Evolutionary conservation across 2,888 invertebrate species (phyloP).

Genomic region (Eupeodes luniger): DNA sequence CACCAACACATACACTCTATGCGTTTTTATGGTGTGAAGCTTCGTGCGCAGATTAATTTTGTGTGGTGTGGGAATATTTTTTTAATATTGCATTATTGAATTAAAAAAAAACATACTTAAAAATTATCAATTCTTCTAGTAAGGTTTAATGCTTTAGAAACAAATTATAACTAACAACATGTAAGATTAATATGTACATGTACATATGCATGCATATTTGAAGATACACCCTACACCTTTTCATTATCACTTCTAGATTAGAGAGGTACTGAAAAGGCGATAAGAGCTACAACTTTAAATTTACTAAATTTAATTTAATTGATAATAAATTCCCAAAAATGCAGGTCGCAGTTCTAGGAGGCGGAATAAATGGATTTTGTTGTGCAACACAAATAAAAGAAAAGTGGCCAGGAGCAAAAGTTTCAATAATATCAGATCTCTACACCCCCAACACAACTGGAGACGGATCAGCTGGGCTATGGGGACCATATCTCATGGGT

Average conservation of each 20-base stretch:
- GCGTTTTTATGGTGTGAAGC: too few relatives aligned
- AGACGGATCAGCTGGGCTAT: conserved; percentile 91
- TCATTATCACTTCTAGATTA: not conserved
- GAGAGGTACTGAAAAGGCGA: not conserved
- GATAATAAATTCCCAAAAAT: conserved; percentile 4
- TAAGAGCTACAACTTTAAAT: not conserved
- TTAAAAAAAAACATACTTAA: too few relatives aligned
- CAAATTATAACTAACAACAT: too few relatives aligned
- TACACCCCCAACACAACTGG: conserved; percentile 90
- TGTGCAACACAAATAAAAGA: conserved; percentile 89
- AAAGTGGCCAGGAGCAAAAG: conserved; percentile 85
- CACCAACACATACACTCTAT: too few relatives aligned
- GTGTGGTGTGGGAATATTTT: too few relatives aligned
- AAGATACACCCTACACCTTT: too few relatives aligned
- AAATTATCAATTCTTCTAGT: too few relatives aligned
- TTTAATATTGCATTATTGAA: too few relatives aligned
- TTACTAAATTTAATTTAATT: not conserved
- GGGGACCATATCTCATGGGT: conserved; percentile 88
- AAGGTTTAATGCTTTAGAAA: too few relatives aligned
- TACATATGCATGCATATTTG: too few relatives aligned
- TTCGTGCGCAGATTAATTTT: too few relatives aligned
- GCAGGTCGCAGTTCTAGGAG: conserved; percentile 87
- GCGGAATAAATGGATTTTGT: conserved; percentile 89
- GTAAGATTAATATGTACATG: too few relatives aligned
- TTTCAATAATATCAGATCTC: conserved; percentile 88